These are phyloP conservation scores for Zaprionus gabonicus DNA, from an alignment of 1,140 invertebrate genomes.

Conservation along the genomic window DNA sequence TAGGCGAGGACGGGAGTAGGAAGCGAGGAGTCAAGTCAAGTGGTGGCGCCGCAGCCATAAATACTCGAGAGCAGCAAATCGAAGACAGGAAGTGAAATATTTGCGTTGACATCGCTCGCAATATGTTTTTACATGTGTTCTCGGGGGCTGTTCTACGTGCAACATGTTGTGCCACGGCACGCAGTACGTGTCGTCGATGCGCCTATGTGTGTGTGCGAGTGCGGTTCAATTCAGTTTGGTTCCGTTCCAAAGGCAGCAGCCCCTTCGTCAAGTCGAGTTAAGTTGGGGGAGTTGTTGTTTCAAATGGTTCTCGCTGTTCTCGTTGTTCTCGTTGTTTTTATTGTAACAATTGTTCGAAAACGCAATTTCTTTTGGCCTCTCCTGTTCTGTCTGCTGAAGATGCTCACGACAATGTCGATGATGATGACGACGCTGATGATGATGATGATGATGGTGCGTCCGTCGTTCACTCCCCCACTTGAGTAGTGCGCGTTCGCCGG, in stretches of 20 bases:
- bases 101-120: conserved; percentile 70
- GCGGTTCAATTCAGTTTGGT: conserved; percentile 3
- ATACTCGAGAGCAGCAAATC: conserved; percentile 42
- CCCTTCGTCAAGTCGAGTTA: conserved; percentile 10
- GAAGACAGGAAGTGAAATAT: conserved; percentile 78
- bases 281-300: conserved; percentile 54
- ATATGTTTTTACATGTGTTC: conserved; percentile 56
- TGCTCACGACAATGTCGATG: conserved; percentile 18
- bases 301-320: conserved; percentile 49
- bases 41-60: conserved; percentile 32
- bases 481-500: conserved; percentile 54
- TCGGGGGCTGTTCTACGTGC: conserved; percentile 9
- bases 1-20: background rate
- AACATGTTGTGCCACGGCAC: conserved; percentile 9
- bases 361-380: conserved; percentile 54
- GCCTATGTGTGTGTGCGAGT: background rate
- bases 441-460: conserved; percentile 6
- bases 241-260: conserved; percentile 12
- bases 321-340: conserved; percentile 29
- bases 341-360: conserved; percentile 72
- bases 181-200: background rate
- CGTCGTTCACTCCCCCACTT: conserved; percentile 37
- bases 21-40: conserved; percentile 18
- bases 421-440: background rate
- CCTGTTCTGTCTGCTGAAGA: conserved; percentile 7